Evolutionary conservation across 2,113 vertebrate species (phyloP).

Genomic region (Phalacrocorax brasilianus): DNA sequence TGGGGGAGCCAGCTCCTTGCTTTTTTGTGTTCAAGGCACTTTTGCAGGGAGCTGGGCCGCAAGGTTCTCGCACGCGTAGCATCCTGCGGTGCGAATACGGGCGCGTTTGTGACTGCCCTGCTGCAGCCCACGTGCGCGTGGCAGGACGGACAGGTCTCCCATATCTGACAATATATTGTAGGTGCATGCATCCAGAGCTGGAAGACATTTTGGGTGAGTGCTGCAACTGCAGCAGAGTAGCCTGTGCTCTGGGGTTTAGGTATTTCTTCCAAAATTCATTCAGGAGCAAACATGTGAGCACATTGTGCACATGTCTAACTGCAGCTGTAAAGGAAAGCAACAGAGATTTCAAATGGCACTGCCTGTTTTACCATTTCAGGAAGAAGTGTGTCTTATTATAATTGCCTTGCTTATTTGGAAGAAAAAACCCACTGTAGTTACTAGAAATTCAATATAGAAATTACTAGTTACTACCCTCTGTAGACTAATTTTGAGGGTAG

Average conservation of each 20-base stretch:
- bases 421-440: slow-evolving; percentile 26
- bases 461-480: slow-evolving; percentile 36
- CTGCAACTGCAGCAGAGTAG: not conserved
- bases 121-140: rapidly evolving
- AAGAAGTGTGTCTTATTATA: not conserved
- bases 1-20: not conserved
- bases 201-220: not conserved
- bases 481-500: slow-evolving; percentile 61
- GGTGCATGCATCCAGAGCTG: not conserved
- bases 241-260: not conserved
- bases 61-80: rapidly evolving
- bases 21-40: not conserved
- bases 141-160: not conserved
- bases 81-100: rapidly evolving
- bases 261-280: not conserved
- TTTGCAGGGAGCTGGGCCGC: not conserved
- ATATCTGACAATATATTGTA: rapidly evolving
- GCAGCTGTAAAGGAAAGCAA: not conserved
- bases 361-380: not conserved
- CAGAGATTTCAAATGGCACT: not conserved
- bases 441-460: slow-evolving; percentile 55
- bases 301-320: not conserved
- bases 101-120: not conserved
- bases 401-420: slow-evolving; percentile 43
- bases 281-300: not conserved